Evolutionary conservation across 2,888 invertebrate species (phyloP), one percentile per base, ranked within the genome.

Genomic region (Microctonus brassicae): DNA sequence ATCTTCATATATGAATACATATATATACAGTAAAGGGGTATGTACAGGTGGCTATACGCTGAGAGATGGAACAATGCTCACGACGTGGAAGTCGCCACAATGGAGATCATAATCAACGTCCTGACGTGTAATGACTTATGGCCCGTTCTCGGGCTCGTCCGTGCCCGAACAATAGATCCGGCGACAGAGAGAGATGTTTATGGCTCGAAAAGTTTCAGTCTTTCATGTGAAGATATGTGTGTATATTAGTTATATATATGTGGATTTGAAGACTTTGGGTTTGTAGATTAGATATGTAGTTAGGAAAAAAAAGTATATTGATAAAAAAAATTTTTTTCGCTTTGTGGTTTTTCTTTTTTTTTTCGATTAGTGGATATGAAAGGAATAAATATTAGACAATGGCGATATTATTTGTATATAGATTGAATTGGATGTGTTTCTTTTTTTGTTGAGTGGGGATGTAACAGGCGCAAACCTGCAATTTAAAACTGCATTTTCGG

Each of bases 401-500:
- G n/a, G n/a, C n/a, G n/a, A n/a, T n/a, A n/a, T n/a, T 74, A 72
- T 81, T 80, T 77, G n/a, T 39, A 80, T 81, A 81, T 79, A 80
- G 81, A 79, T 80, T 66, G 78, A 76, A 78, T 78, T 69, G 72
- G 58, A 67, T 70, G 58, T 72, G 69, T 70, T n/a, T n/a, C n/a
- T n/a, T n/a, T n/a, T n/a, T 72, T 71, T 64, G n/a, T 74, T 70
- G 62, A 47, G 70, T 75, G 76, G 77, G 76, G 68, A 77, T 75
- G 71, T 61, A 70, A 78, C 76, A 76, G 78, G 77, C 76, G 81
- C 76, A 79, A 81, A 81, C 78, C 82, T 81, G 83, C 81, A 82
- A 82, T 82, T 83, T 84, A 82, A n/a, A 84, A 83, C 81, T 79
- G 83, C 84, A 85, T 84, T 85, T 85, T 84, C 83, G 78, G 78